phyloP scores from a whole-genome alignment of 2,888 invertebrate genomes.

The Drosophila picticornis region DNA sequence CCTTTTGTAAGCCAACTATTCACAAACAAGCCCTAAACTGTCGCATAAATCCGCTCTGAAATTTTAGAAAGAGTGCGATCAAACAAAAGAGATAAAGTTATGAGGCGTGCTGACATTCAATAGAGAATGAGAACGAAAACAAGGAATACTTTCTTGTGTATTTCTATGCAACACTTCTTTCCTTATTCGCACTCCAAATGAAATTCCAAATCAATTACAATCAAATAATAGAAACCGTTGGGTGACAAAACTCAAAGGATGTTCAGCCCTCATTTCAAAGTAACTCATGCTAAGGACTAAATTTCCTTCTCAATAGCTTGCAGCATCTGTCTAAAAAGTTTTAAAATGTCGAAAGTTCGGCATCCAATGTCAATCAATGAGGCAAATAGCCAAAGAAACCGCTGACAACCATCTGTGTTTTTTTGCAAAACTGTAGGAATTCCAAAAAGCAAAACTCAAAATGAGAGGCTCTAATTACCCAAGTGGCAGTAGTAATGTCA shows the following conservation, averaged over 20 bases:
- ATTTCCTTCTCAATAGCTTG: conserved; percentile 37
- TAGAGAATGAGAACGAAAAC: not conserved
- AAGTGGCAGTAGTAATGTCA: conserved; percentile 55
- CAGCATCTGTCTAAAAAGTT: conserved; percentile 49
- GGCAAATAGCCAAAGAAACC: conserved; percentile 28
- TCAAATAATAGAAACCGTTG: conserved; percentile 10
- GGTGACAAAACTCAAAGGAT: conserved; percentile 12
- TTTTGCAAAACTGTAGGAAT: conserved; percentile 23
- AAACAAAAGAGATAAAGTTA: conserved; percentile 1
- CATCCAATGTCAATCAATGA: conserved; percentile 38
- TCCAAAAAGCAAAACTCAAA: conserved; percentile 10
- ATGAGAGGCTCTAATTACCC: conserved; percentile 49
- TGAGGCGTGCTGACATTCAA: not conserved
- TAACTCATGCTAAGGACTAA: conserved; percentile 32
- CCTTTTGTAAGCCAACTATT: conserved; percentile 5
- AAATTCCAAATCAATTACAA: conserved; percentile 36
- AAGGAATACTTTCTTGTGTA: not conserved
- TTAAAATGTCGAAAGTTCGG: conserved; percentile 24
- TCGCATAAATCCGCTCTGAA: conserved; percentile 2
- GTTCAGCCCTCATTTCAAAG: conserved; percentile 14
- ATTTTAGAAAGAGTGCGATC: not conserved
- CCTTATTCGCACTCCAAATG: not conserved
- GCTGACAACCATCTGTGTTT: conserved; percentile 26
- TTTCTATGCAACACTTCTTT: not conserved
- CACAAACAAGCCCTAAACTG: conserved; percentile 9